Evolutionary conservation across 2,888 invertebrate genomes (phyloP).

Genomic region (Tachina fera): DNA sequence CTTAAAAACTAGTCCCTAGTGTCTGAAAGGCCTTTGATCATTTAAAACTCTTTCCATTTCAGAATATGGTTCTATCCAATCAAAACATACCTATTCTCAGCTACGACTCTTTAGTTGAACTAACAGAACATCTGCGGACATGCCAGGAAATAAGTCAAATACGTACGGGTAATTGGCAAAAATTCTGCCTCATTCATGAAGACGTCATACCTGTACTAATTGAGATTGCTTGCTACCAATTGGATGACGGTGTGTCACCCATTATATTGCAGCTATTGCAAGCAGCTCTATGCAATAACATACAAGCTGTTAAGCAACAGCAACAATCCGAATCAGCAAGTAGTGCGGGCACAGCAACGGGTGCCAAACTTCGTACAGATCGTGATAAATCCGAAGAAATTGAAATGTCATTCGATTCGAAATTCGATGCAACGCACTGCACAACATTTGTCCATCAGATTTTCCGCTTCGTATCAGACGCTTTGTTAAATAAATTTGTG

Average conservation of each 20-base stretch:
- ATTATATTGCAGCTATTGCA: constrained; percentile 95
- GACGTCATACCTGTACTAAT: constrained; percentile 91
- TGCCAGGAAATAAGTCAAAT: constrained; percentile 96
- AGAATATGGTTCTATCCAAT: constrained; percentile 74
- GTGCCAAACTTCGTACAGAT: constrained; percentile 84
- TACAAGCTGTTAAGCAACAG: constrained; percentile 76
- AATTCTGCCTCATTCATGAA: constrained; percentile 90
- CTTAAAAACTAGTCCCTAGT: too few species aligned
- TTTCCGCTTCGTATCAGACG: constrained; percentile 85
- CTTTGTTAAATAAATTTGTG: constrained; percentile 87
- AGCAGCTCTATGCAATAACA: constrained; percentile 90
- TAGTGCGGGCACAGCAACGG: constrained; percentile 47
- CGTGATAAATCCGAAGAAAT: constrained; percentile 88
- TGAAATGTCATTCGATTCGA: constrained; percentile 85
- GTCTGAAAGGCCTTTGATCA: too few species aligned
- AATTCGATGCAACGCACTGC: constrained; percentile 88
- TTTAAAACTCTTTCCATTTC: constrained; percentile 13
- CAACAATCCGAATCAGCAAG: constrained; percentile 71
- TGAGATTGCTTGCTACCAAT: constrained; percentile 89
- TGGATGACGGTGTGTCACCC: constrained; percentile 96
- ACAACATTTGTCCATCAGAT: constrained; percentile 88
- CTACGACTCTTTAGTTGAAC: constrained; percentile 95
- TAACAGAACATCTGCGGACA: constrained; percentile 97
- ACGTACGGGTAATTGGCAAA: constrained; percentile 97
- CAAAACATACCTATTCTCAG: constrained; percentile 85